Percentiles rank a stretch among this genome's conserved stretches.
Conservation (phyloP, 2,113 vertebrate genomes). For the Saguinus imperator region DNA sequence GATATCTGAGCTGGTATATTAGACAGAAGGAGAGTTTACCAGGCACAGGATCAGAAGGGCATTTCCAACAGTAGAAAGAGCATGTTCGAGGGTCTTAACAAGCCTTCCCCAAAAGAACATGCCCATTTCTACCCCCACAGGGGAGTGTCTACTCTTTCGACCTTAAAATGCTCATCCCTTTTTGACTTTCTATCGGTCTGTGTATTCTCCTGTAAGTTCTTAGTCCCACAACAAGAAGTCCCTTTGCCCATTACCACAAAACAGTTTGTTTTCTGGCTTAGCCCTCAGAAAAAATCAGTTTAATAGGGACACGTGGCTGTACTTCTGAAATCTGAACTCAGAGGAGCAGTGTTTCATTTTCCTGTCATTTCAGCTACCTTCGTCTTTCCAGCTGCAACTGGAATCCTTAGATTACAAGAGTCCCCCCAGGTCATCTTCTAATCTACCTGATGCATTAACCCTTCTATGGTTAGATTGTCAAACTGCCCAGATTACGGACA, state of each 20-base stretch:
- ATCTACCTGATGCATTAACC: neutral
- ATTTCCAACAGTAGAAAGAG: neutral
- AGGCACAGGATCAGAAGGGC: neutral
- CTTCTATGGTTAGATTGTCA: neutral
- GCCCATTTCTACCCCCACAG: neutral
- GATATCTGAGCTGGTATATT: neutral
- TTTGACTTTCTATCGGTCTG: neutral
- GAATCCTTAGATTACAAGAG: neutral
- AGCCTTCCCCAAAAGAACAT: rapidly evolving
- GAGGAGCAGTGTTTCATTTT: neutral
- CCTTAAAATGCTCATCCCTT: neutral
- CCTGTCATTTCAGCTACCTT: neutral
- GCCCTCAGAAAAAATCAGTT: neutral
- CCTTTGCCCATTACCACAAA: neutral
- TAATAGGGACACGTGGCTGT: neutral
- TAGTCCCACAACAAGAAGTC: neutral
- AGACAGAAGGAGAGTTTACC: neutral
- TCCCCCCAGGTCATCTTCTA: neutral
- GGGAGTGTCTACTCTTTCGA: neutral
- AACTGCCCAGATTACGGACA: neutral
- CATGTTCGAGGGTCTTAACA: neutral
- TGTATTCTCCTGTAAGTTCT: neutral
- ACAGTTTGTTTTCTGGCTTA: neutral
- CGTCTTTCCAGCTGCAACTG: neutral
- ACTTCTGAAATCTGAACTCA: neutral